Conservation (phyloP, 2,888 invertebrate species). For the Parochlus steinenii region DNA sequence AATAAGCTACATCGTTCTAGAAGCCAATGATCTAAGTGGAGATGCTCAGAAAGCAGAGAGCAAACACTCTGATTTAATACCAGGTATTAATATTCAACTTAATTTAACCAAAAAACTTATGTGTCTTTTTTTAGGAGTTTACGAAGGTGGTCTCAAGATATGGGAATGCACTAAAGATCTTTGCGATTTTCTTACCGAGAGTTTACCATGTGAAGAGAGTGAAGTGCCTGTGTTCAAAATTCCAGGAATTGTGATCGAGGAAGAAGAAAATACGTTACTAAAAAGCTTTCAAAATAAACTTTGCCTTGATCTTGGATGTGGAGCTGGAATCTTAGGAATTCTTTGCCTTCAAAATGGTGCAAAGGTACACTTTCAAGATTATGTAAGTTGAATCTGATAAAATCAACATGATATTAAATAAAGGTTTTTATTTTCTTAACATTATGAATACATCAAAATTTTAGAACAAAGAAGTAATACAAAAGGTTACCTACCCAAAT, state of each 20-base stretch:
- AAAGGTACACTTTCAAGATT: conserved; percentile 78
- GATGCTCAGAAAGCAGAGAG: no score
- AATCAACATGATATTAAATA: conserved; percentile 2
- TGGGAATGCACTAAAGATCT: conserved; percentile 91
- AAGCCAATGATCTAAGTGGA: no score
- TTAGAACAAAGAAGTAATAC: conserved; percentile 73
- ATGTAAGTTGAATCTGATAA: conserved; percentile 43
- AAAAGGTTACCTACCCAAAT: conserved; percentile 68
- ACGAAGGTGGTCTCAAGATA: conserved; percentile 87
- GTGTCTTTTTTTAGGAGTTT: no score
- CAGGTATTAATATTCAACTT: no score
- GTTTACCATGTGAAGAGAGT: conserved; percentile 18
- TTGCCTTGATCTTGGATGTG: conserved; percentile 85
- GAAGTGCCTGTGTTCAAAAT: conserved; percentile 13
- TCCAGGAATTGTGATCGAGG: no score
- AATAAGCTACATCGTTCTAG: no score
- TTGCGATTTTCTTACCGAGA: conserved; percentile 40
- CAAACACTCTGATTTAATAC: no score
- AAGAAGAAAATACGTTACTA: conserved; percentile 26
- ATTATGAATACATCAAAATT: conserved; percentile 22
- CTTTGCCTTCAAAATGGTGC: conserved; percentile 50
- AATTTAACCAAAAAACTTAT: no score
- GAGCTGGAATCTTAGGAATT: conserved; percentile 78
- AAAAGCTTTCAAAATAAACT: conserved; percentile 30
- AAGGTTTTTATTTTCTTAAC: conserved; percentile 6